A percentile compares a stretch with the other conserved stretches of the same genome.
These are phyloP conservation scores for Leptopilina boulardi DNA, from an alignment of 1,140 invertebrate species.

Conservation along the genomic window DNA sequence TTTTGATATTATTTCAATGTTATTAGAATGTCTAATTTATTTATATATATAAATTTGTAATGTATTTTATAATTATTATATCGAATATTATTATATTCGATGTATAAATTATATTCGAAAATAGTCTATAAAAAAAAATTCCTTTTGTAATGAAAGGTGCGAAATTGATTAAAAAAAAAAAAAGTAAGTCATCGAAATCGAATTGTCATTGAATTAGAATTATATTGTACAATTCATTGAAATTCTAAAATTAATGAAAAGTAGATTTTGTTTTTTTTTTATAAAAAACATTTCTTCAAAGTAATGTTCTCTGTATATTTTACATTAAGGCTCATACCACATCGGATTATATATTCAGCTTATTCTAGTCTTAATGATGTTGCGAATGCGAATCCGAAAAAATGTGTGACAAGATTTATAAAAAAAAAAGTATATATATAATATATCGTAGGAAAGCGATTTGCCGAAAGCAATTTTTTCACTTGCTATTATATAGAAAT, in stretches of 20 bases:
- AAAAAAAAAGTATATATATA: neutral
- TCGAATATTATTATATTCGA: too few species aligned
- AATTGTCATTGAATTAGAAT: neutral
- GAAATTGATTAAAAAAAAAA: neutral
- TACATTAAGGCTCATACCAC: conserved; percentile 15
- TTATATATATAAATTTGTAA: neutral
- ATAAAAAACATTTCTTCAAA: too few species aligned
- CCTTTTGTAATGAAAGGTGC: neutral
- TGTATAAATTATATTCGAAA: too few species aligned
- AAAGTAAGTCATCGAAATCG: neutral
- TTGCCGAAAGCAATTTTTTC: conserved; percentile 46
- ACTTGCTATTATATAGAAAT: conserved; percentile 2
- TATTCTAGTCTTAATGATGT: conserved; percentile 70
- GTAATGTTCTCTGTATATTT: conserved; percentile 3
- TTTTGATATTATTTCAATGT: neutral
- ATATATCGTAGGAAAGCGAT: conserved; percentile 57
- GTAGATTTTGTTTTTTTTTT: too few species aligned
- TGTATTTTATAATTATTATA: too few species aligned
- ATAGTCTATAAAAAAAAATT: too few species aligned
- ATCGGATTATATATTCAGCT: conserved; percentile 65
- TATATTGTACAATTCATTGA: neutral
- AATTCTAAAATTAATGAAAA: neutral
- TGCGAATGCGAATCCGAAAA: conserved; percentile 40
- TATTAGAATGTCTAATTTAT: neutral
- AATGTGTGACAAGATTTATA: conserved; percentile 44